A percentile compares a stretch with the other conserved stretches of the same genome.
phyloP scores from a whole-genome alignment of 64 coral and sea anemone genomes.

The Montipora cactus region DNA sequence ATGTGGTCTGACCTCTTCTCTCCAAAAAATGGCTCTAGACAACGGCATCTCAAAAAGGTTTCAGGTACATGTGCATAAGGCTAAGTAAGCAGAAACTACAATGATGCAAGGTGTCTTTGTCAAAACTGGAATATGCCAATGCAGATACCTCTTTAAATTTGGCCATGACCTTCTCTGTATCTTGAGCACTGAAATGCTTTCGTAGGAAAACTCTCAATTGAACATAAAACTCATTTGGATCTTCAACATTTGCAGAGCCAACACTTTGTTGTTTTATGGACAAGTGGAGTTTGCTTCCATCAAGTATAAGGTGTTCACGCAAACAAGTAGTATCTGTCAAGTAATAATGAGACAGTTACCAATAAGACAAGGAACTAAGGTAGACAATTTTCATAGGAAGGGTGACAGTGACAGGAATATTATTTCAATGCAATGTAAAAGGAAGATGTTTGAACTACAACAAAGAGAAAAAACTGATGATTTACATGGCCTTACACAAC shows the following conservation, averaged over 20 bases:
- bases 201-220: slow-evolving; percentile 48
- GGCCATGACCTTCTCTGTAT: slow-evolving; percentile 74
- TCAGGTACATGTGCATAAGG: too few species aligned
- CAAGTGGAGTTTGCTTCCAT: slow-evolving; percentile 76
- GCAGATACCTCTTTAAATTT: slow-evolving; percentile 67
- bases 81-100: not conserved
- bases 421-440: too few species aligned
- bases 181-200: slow-evolving; percentile 70
- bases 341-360: not conserved
- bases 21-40: too few species aligned
- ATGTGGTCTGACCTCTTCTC: too few species aligned
- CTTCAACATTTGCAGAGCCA: slow-evolving; percentile 16
- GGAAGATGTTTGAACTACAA: too few species aligned
- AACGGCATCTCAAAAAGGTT: too few species aligned
- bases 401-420: too few species aligned
- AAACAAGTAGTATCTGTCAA: slow-evolving; percentile 57
- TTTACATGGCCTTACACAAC: too few species aligned
- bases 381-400: not conserved
- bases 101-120: not conserved
- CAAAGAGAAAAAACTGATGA: too few species aligned
- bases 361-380: not conserved
- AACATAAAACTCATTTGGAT: slow-evolving; percentile 47
- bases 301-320: slow-evolving; percentile 56
- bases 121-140: not conserved
- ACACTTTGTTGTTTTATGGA: slow-evolving; percentile 51